Base-by-base conservation (phyloP, 2,888 invertebrate species). In the Itoplectis maculator region DNA sequence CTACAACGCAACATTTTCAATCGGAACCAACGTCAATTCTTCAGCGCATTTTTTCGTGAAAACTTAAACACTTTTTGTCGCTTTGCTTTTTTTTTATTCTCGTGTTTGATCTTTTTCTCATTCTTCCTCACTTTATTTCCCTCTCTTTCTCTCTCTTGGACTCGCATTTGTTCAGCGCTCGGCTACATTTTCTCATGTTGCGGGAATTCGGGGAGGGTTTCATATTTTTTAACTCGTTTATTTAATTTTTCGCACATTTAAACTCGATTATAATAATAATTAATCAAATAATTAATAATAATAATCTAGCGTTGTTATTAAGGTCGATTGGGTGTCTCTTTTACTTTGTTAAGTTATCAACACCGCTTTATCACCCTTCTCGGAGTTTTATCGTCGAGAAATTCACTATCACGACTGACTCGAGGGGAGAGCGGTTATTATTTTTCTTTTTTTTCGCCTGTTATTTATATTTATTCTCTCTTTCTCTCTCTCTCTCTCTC, bases 11-110 rank as follows among this genome's bases (percentile, higher is more conserved):
- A 82, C 72, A n/a, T n/a, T 72, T 65, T 74, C 66, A 83, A 70
- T 61, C 77, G 69, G 81, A 86, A 84, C n/a, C 86, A 85, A 82
- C 81, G 79, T 87, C 84, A 88, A 87, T 87, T 87, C 87, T 88
- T 90, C 87, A 88, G 89, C 88, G 89, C 76, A 68, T 82, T 70
- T 73, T 70, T 63, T 54, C 56, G 49, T 56, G 51, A 75, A 79
- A 75, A 45, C 45, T 45, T 18, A 70, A 47, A 45, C 6, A 73
- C 54, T 45, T 35, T 51, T 72, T 1, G 23, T 18, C n/a, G n/a
- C n/a, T n/a, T n/a, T n/a, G n/a, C n/a, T n/a, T n/a, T n/a, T n/a
- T 51, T 74, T 74, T 74, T 68, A 15, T 20, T 76, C 75, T 73
- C 42, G 13, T 7, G 65, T 51, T 68, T 51, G 63, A 61, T 65